These are phyloP conservation scores for Steinernema carpocapsae DNA, from an alignment of 2,888 invertebrate genomes.

Conservation along the genomic window DNA sequence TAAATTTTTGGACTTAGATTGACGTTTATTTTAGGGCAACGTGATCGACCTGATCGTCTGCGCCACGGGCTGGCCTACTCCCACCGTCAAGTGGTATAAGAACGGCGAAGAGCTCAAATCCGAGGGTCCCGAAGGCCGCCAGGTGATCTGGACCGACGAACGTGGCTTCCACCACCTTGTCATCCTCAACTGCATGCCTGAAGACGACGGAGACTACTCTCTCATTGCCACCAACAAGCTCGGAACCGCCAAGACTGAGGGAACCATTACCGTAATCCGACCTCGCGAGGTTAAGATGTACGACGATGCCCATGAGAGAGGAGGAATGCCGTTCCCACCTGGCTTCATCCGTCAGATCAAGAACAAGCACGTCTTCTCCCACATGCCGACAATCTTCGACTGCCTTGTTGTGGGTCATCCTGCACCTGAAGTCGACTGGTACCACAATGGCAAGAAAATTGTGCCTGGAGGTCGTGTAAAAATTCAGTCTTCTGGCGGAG, in stretches of 20 bases:
- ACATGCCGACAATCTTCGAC: conserved; percentile 69
- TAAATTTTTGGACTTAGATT: no score
- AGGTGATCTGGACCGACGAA: conserved; percentile 67
- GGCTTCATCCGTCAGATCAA: conserved; percentile 68
- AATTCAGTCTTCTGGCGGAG: conserved; percentile 69
- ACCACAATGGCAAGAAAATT: conserved; percentile 71
- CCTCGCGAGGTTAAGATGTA: conserved; percentile 50
- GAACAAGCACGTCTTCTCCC: conserved; percentile 69
- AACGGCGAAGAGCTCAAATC: conserved; percentile 62
- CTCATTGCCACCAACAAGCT: conserved; percentile 68
- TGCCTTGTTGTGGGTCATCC: conserved; percentile 68
- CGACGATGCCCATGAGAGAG: conserved; percentile 43
- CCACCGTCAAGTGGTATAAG: conserved; percentile 70
- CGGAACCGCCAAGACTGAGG: conserved; percentile 67
- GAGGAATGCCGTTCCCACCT: conserved; percentile 67
- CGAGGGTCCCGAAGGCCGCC: conserved; percentile 61
- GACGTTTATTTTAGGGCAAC: conserved; percentile 59
- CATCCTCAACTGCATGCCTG: conserved; percentile 65
- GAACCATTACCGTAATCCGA: conserved; percentile 61
- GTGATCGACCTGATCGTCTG: conserved; percentile 70
- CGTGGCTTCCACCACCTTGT: conserved; percentile 67
- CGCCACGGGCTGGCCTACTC: conserved; percentile 69
- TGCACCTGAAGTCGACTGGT: conserved; percentile 64
- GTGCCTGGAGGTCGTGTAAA: conserved; percentile 70
- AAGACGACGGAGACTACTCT: conserved; percentile 69